Evolutionary conservation across 2,888 invertebrate species (phyloP), one percentile per base, ranked within the genome.

Genomic region (Carterocephalus palaemon): DNA sequence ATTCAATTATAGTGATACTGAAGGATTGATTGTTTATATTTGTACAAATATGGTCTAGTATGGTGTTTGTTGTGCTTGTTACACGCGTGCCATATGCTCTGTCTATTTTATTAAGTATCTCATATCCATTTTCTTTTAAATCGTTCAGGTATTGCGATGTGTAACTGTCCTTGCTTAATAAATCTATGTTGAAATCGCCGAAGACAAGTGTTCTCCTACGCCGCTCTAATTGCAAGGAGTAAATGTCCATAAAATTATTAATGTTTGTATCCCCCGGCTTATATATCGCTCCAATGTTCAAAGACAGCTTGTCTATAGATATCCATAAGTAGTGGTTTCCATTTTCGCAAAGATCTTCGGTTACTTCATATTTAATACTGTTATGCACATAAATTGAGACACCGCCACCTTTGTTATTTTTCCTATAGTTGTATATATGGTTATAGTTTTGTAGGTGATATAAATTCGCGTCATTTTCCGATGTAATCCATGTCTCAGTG

Each of bases 401-500:
- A 1, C 40, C 46, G 2, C 40, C 46, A 2, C 46, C 39, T 8
- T 20, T 24, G 1, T 10, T 13, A 17, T 19, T 3, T 7, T 31
- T 13, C 17, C 43, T 33, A 23, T 46, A 42, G 23, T 46, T 48
- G 17, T 39, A 51, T 4, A 17, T 28, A 9, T 40, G 45, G 2
- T 20, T 38, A 19, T 32, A 50, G 12, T 33, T 38, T 8, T 38
- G 24, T 15, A 53, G 5, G 3, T 29, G 13, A 9, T 47, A 49
- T 6, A 49, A 17, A 32, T 51, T 52, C 0, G 46, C 42, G 1
- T 54, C 48, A 1, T 15, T 16, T 31, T 52, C 51, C n/a, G 52
- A 52, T 13, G 19, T 45, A 16, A 54, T 49, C 53, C 55, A 54
- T 1, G 57, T 57, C 15, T 57, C 55, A 2, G 55, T 49, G 12